Conservation (phyloP, 2,888 invertebrate genomes). For the Morpho achilles region DNA sequence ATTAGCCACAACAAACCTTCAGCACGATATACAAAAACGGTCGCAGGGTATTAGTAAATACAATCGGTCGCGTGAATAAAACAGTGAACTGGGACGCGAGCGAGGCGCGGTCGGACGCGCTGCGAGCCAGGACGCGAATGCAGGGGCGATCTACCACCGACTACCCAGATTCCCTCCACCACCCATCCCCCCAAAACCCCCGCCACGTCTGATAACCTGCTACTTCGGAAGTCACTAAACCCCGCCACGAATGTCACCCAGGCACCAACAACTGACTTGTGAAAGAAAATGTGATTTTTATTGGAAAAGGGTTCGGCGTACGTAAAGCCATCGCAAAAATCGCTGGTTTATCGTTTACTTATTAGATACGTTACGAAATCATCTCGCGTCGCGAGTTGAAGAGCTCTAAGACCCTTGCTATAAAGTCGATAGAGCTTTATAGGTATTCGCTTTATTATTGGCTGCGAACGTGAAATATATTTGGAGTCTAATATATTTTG, state of each 20-base stretch:
- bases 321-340: constrained; percentile 58
- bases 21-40: constrained; percentile 33
- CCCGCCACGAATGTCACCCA: constrained; percentile 70
- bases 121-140: constrained; percentile 63
- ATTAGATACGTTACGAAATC: constrained; percentile 48
- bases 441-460: background rate
- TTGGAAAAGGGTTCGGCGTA: constrained; percentile 63
- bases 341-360: constrained; percentile 51
- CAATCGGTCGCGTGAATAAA: constrained; percentile 38
- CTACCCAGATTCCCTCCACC: constrained; percentile 57
- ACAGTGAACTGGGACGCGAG: constrained; percentile 35
- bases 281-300: constrained; percentile 73
- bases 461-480: background rate
- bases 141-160: constrained; percentile 60
- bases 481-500: background rate
- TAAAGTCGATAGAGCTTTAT: constrained; percentile 3
- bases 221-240: constrained; percentile 79
- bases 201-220: constrained; percentile 72
- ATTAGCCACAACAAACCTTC: constrained; percentile 66
- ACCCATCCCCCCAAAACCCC: constrained; percentile 36
- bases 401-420: constrained; percentile 29
- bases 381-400: constrained; percentile 35
- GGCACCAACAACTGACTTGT: constrained; percentile 59
- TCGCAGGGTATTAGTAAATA: constrained; percentile 47
- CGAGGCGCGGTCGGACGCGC: constrained; percentile 56